These are phyloP conservation scores for Marmota flaviventris DNA, from an alignment of 2,113 vertebrate genomes.

Conservation along the genomic window DNA sequence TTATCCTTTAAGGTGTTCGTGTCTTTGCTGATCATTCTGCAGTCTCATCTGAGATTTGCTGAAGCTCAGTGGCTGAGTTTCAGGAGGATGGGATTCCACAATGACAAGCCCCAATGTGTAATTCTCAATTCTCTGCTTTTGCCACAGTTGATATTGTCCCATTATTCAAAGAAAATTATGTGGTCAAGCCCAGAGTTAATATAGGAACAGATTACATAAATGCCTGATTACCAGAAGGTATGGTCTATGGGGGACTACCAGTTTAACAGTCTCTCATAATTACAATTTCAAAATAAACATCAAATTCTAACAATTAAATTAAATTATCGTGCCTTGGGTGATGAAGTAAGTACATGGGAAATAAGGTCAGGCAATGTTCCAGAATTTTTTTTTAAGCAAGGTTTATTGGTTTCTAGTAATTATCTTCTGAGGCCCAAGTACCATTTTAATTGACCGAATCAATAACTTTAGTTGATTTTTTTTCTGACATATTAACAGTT, in stretches of 20 bases:
- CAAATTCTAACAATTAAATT: slow-evolving; percentile 66
- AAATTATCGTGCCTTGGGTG: slow-evolving; percentile 44
- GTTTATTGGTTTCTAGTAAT: slow-evolving; percentile 65
- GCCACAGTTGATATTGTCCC: neutral
- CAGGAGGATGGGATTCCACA: neutral
- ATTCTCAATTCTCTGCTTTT: neutral
- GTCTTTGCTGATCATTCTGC: neutral
- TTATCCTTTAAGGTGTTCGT: neutral
- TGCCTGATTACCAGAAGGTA: neutral
- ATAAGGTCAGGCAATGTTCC: slow-evolving; percentile 6
- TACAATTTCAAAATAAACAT: slow-evolving; percentile 57
- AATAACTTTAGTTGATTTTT: slow-evolving; percentile 57
- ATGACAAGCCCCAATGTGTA: neutral
- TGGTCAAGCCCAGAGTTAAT: neutral
- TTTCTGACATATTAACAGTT: slow-evolving; percentile 32
- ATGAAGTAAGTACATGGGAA: neutral
- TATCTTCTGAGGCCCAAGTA: slow-evolving; percentile 31
- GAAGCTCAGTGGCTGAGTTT: neutral
- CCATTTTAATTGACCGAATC: slow-evolving; percentile 56
- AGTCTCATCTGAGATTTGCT: neutral
- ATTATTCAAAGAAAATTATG: neutral
- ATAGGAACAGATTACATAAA: neutral
- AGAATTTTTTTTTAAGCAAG: neutral
- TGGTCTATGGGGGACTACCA: neutral
- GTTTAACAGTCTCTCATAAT: slow-evolving; percentile 8